These are phyloP conservation scores for Chironomus tepperi DNA, from an alignment of 1,140 invertebrate species.

Conservation along the genomic window DNA sequence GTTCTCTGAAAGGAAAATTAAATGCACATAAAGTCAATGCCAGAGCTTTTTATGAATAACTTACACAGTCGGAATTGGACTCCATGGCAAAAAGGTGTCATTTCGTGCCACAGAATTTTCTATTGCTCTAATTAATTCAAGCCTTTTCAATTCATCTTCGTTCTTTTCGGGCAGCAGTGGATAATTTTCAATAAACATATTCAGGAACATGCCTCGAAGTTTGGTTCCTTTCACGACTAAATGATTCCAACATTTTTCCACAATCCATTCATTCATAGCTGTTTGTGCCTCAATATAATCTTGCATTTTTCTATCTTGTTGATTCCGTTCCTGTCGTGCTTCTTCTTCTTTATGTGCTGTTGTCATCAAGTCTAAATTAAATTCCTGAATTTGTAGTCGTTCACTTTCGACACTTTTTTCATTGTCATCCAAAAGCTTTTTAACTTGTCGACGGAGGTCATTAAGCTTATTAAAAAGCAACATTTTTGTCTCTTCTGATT, in stretches of 20 bases:
- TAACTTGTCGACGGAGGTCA: slow-evolving; percentile 27
- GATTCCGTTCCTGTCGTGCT: slow-evolving; percentile 38
- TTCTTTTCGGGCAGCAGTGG: not conserved
- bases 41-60: slow-evolving; percentile 26
- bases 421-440: slow-evolving; percentile 36
- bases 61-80: slow-evolving; percentile 29
- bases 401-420: slow-evolving; percentile 32
- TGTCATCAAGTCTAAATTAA: slow-evolving; percentile 34
- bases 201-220: slow-evolving; percentile 37
- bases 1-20: slow-evolving; percentile 21
- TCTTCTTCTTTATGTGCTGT: slow-evolving; percentile 34
- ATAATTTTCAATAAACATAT: slow-evolving; percentile 23
- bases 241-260: slow-evolving; percentile 37
- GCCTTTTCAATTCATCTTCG: slow-evolving; percentile 12
- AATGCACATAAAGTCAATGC: slow-evolving; percentile 27
- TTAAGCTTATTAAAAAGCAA: not conserved
- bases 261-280: slow-evolving; percentile 40
- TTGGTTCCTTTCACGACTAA: slow-evolving; percentile 38
- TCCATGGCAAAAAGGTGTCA: slow-evolving; percentile 27
- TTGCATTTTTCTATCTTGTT: slow-evolving; percentile 35
- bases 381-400: slow-evolving; percentile 34
- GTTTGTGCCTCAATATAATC: slow-evolving; percentile 35
- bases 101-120: slow-evolving; percentile 21
- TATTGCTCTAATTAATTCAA: not conserved
- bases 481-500: not conserved